A percentile compares a stretch with the other conserved stretches of the same genome.
These are phyloP conservation scores for Propsilocerus akamusi DNA, from an alignment of 1,140 invertebrate genomes.

Conservation along the genomic window DNA sequence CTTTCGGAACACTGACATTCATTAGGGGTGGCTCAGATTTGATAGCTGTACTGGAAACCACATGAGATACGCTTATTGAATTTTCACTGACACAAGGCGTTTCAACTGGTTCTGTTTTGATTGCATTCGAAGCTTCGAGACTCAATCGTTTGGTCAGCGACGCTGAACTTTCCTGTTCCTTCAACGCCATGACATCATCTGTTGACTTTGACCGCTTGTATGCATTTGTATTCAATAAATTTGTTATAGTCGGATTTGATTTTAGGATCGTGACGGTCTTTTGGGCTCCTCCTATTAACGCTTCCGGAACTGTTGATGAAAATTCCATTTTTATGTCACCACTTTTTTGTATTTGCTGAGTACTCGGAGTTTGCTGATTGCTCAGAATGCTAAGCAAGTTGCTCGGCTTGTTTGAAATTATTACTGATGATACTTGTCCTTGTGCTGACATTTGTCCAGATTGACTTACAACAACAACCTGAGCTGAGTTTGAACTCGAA, in stretches of 20 bases:
- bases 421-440: not conserved
- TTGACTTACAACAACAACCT: not conserved
- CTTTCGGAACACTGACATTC: slow-evolving; percentile 16
- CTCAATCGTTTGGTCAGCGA: slow-evolving; percentile 27
- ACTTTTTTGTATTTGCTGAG: not conserved
- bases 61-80: not conserved
- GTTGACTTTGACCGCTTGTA: slow-evolving; percentile 29
- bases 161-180: slow-evolving; percentile 16
- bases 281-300: slow-evolving; percentile 8
- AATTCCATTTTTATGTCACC: not conserved
- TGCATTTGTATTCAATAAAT: slow-evolving; percentile 15
- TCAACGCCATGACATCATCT: slow-evolving; percentile 19
- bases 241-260: slow-evolving; percentile 14
- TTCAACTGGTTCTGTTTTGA: slow-evolving; percentile 30
- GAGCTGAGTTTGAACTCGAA: not conserved
- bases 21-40: slow-evolving; percentile 3
- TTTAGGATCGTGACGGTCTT: slow-evolving; percentile 7
- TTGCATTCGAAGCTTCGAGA: slow-evolving; percentile 26
- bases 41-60: not conserved
- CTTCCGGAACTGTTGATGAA: not conserved
- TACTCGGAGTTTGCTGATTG: not conserved
- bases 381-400: slow-evolving; percentile 5
- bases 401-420: slow-evolving; percentile 6
- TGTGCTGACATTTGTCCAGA: not conserved
- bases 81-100: slow-evolving; percentile 17